Evolutionary conservation across 2,113 vertebrate species (phyloP).

Genomic region (Meleagris gallopavo): DNA sequence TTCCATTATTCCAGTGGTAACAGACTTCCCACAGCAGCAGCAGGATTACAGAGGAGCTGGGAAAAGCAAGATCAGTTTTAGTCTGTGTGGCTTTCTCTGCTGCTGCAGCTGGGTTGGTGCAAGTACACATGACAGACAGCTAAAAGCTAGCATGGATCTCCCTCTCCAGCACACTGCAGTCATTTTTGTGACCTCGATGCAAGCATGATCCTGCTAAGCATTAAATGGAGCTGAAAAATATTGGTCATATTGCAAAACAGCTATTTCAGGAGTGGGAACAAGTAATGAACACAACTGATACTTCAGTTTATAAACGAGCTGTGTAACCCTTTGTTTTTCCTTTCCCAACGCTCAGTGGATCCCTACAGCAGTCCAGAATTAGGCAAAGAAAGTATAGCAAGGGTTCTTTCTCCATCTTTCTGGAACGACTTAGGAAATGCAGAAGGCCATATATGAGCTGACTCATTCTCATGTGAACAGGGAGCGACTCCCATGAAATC

Average conservation of each 20-base stretch:
- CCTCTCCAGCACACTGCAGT: conserved; percentile 10
- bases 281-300: background rate
- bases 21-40: background rate
- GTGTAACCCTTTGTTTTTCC: background rate
- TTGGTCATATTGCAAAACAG: background rate
- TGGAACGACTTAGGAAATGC: background rate
- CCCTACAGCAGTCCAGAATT: background rate
- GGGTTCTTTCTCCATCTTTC: background rate
- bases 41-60: background rate
- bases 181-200: conserved; percentile 14
- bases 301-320: background rate
- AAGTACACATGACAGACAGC: background rate
- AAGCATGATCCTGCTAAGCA: conserved; percentile 2
- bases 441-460: background rate
- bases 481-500: background rate
- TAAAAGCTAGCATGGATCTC: background rate
- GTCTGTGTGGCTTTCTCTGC: background rate
- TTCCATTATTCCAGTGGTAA: background rate
- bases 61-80: background rate
- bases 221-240: conserved; percentile 54
- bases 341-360: background rate
- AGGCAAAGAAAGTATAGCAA: background rate
- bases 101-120: background rate
- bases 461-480: background rate
- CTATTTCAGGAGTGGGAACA: background rate